These are phyloP conservation scores for Neodiprion lecontei DNA, from an alignment of 1,140 invertebrate genomes.

Conservation along the genomic window DNA sequence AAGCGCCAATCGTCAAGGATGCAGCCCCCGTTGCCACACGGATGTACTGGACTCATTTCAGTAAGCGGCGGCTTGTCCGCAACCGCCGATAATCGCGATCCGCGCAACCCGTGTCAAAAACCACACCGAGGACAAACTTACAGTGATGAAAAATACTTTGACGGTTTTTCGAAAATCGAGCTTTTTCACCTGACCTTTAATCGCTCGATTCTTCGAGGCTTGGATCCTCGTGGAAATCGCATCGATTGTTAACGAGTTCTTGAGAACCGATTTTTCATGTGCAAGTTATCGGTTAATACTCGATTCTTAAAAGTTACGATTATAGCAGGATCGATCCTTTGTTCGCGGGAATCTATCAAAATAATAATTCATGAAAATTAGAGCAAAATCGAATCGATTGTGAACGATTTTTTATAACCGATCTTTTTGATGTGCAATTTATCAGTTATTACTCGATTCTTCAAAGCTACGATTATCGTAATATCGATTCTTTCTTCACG, in stretches of 20 bases:
- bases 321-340: no score
- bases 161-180: no score
- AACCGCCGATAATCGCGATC: no score
- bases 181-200: no score
- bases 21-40: background rate
- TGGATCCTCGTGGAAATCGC: no score
- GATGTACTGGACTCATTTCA: background rate
- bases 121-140: background rate
- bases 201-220: no score
- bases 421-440: background rate
- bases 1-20: background rate
- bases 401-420: background rate
- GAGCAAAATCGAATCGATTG: background rate
- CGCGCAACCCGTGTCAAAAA: background rate
- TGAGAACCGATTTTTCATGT: no score
- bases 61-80: background rate
- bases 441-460: background rate
- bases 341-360: background rate
- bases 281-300: no score
- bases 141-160: no score
- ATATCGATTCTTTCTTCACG: constrained; percentile 31
- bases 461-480: background rate
- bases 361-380: background rate
- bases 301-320: no score
- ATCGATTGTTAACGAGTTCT: no score